Evolutionary conservation across 2,113 vertebrate species (phyloP).

Genomic region (Hyperoodon ampullatus): DNA sequence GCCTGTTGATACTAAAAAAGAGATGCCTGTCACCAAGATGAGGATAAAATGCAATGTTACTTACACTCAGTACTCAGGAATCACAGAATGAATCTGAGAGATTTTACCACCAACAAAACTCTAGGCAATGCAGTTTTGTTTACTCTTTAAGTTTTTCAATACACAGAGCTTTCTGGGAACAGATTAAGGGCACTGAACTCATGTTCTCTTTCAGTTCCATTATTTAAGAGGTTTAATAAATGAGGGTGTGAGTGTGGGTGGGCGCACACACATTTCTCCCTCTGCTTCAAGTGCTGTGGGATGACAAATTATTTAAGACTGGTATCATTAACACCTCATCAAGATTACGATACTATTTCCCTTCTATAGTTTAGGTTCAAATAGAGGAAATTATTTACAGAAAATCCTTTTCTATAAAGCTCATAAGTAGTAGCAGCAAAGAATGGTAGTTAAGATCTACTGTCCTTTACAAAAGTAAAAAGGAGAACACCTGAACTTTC

Average conservation of each 20-base stretch:
- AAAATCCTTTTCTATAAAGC: conserved; percentile 21
- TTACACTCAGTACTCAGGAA: neutral
- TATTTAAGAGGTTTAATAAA: neutral
- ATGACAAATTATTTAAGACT: neutral
- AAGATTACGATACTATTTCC: neutral
- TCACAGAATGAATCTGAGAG: neutral
- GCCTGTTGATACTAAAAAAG: conserved; percentile 90
- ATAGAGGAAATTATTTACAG: conserved; percentile 5
- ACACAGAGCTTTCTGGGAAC: neutral
- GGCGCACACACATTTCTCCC: neutral
- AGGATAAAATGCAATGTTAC: neutral
- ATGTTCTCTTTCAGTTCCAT: neutral
- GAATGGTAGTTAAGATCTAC: neutral
- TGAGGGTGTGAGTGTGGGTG: neutral
- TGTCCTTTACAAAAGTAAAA: neutral
- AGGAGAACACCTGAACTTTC: neutral
- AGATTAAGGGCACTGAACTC: neutral
- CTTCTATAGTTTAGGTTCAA: neutral
- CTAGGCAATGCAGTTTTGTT: neutral
- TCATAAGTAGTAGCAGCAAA: neutral
- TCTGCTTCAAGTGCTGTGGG: neutral
- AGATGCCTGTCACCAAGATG: conserved; percentile 38
- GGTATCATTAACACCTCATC: neutral
- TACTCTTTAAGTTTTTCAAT: neutral
- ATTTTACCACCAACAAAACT: neutral